Conservation (phyloP, 1,140 invertebrate species). For the Sitodiplosis mosellana region DNA sequence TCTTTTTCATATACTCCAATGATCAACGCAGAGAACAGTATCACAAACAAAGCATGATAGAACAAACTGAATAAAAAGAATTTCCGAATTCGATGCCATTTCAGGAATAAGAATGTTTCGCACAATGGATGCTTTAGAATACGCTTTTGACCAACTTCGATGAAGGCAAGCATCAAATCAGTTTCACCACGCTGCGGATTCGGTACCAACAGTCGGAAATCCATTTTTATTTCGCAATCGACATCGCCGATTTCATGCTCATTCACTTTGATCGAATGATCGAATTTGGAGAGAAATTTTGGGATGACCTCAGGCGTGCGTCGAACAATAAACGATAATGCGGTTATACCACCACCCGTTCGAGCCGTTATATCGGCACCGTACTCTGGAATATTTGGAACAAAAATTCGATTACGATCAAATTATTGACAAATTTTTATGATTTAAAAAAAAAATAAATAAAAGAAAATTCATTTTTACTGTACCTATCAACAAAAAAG, state of each 20-base stretch:
- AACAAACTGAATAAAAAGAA: constrained; percentile 63
- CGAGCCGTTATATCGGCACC: constrained; percentile 65
- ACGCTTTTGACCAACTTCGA: constrained; percentile 55
- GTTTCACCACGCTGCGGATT: constrained; percentile 41
- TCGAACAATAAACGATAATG: constrained; percentile 58
- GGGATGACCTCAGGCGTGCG: constrained; percentile 61
- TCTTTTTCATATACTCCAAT: constrained; percentile 31
- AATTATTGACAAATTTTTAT: constrained; percentile 3
- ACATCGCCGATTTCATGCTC: constrained; percentile 67
- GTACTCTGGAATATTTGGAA: constrained; percentile 37
- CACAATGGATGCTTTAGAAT: constrained; percentile 62
- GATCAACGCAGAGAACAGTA: constrained; percentile 50
- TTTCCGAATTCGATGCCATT: constrained; percentile 65
- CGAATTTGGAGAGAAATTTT: constrained; percentile 47
- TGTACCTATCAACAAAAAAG: constrained; percentile 48
- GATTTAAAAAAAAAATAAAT: constrained; percentile 1
- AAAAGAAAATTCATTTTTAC: no score
- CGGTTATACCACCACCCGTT: constrained; percentile 62
- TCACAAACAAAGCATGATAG: constrained; percentile 57
- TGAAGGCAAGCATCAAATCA: constrained; percentile 49
- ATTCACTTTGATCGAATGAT: constrained; percentile 53
- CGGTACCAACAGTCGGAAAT: constrained; percentile 50
- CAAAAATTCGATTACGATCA: no score
- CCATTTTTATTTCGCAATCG: constrained; percentile 60
- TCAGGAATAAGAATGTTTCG: constrained; percentile 61